Evolutionary conservation across 2,797 vertebrate genomes (phyloP), one percentile per base, ranked within the genome.

Genomic region (Aplochiton taeniatus): DNA sequence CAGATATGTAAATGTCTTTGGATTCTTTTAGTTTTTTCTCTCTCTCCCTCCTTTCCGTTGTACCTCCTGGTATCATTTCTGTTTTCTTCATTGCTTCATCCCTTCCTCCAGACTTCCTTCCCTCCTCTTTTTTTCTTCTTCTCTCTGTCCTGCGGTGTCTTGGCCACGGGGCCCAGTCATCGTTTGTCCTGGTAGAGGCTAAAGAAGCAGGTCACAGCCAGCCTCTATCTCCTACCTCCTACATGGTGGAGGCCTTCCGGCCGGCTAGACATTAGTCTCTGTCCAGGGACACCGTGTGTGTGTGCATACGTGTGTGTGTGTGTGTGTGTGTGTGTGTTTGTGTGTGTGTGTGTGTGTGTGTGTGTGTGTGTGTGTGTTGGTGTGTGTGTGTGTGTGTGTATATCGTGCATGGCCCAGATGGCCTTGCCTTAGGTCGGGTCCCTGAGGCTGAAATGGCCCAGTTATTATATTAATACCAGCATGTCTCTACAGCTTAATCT

Each of bases 371-470:
- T 47, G 42, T 74, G 13, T 66, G 68, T 68, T 60, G 50, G 18
- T 43, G 56, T 53, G 44, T 45, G 41, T 68, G 54, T 59, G 58
- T 68, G 57, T 70, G 42, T 58, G 4, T 66, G 42, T 49, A 9
- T 10, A 11, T 55, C 65, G 69, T 75, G 59, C 8, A 8, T 53
- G 57, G 76, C 61, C 65, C 81, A 82, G 78, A 84, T 85, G 81
- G 79, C 70, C 65, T 77, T 4, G 3, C 56, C 68, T 53, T 63
- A 31, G 31, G 31, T 31, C 31, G 6, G 2, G 1, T 69, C 73
- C 76, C 75, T 57, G 55, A 63, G 68, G 64, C 74, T 74, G 63
- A 44, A 48, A 53, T 66, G 81, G 65, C 74, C 79, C 71, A 81
- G 65, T 77, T 78, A 62, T 64, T 58, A 31, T 31, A 42, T 13